Conservation (phyloP, 2,888 invertebrate genomes). For the Lypha dubia region DNA sequence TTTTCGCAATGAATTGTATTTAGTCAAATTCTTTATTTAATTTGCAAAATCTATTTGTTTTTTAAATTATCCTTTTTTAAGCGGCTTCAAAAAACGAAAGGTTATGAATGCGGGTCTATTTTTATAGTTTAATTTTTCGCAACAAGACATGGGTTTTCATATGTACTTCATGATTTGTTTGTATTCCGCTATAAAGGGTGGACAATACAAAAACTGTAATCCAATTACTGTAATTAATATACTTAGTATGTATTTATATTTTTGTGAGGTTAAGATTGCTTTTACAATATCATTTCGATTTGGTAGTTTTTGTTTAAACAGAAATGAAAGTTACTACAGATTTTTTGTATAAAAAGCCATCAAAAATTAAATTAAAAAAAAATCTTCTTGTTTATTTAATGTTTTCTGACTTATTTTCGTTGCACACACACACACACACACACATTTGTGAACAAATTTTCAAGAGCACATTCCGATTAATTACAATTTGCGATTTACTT, state of each 20-base stretch:
- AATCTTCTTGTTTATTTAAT: no score
- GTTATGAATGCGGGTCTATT: no score
- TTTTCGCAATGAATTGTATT: background rate
- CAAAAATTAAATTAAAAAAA: no score
- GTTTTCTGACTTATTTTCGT: no score
- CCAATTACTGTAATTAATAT: background rate
- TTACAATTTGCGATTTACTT: conserved; percentile 26
- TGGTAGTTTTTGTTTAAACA: no score
- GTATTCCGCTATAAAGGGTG: background rate
- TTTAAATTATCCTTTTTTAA: no score
- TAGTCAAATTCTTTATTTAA: background rate
- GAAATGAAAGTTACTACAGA: no score
- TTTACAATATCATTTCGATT: background rate
- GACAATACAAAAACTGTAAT: background rate
- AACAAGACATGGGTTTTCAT: no score
- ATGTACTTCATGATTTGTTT: no score
- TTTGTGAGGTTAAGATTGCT: background rate
- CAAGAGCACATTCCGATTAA: background rate
- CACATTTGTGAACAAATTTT: background rate
- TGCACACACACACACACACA: background rate
- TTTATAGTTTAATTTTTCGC: no score
- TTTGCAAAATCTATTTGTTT: background rate
- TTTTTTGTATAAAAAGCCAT: no score
- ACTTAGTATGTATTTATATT: background rate
- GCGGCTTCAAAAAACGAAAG: no score